Evolutionary conservation across 2,888 invertebrate species (phyloP), one percentile per base, ranked within the genome.

Genomic region (Coenonympha glycerion): DNA sequence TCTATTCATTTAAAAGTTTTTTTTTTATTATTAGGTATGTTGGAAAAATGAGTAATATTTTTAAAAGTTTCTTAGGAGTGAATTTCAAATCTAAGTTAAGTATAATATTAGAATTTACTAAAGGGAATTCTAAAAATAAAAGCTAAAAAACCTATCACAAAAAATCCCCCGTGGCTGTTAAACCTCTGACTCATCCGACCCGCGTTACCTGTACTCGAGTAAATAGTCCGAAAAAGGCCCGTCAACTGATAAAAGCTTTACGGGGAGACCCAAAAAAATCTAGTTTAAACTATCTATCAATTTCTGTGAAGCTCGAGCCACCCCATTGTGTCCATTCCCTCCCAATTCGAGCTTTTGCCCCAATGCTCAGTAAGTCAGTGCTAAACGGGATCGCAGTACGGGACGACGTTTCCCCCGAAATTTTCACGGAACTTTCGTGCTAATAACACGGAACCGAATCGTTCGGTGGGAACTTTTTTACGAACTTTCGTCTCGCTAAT

Each of bases 251-350:
- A 45, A 50, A 49, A 28, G 41, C 37, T 21, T 46, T 49, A 42
- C 44, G 39, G 42, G 37, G 41, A 22, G 13, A 28, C 16, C 15
- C 34, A 16, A 41, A 33, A 44, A 52, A 54, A 56, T 48, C 51
- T 47, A 53, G 54, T 52, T 50, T 55, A 55, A 54, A 52, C 44
- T 58, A 56, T 59, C 55, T 60, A 57, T 59, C 57, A 57, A 56
- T 54, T 59, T 51, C 49, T 41, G 50, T 47, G 54, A 48, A 42
- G 42, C 57, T 58, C 59, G 40, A 44, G 33, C 57, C 60, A 60
- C 60, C 60, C 62, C 49, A 48, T 55, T 55, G 31, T 53, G 59
- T 58, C 58, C 54, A 54, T 54, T 47, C 60, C 56, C 58, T 53
- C 47, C 49, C 42, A 49, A 45, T 50, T 56, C 50, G 41, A 30